Percentiles rank a stretch among this genome's conserved stretches.
Conservation (phyloP, 2,113 vertebrate species). For the Cochlearius cochlearius region DNA sequence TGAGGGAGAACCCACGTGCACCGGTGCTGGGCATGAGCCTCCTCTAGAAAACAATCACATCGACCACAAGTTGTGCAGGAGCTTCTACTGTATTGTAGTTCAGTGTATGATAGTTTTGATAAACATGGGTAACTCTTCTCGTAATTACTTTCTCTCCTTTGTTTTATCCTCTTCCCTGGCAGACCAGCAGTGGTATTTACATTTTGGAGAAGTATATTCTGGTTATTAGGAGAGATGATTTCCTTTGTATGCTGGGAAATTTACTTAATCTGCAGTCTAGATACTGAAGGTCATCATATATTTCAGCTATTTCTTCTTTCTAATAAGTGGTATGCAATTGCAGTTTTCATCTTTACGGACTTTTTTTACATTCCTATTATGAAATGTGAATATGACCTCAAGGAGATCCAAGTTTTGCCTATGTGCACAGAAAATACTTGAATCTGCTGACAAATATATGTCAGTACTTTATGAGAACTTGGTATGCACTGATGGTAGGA, state of each 20-base stretch:
- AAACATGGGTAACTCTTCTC: neutral
- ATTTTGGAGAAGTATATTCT: neutral
- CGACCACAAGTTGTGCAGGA: neutral
- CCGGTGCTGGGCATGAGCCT: fast-evolving
- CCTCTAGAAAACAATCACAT: fast-evolving
- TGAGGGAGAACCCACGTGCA: fast-evolving
- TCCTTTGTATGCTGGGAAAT: neutral
- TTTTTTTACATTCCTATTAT: neutral
- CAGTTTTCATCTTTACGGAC: neutral
- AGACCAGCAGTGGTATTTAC: neutral
- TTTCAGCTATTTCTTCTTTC: neutral
- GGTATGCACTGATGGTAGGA: neutral
- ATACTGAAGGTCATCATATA: neutral
- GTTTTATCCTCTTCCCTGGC: neutral
- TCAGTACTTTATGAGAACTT: neutral
- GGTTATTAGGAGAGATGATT: neutral
- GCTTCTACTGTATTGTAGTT: neutral
- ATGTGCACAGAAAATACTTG: neutral
- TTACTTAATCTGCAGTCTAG: neutral
- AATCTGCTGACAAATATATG: constrained; percentile 11
- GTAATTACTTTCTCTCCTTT: neutral
- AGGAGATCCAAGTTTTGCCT: neutral
- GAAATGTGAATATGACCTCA: neutral
- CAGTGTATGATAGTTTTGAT: neutral
- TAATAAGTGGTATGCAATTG: neutral